Evolutionary conservation across 2,113 vertebrate genomes (phyloP), one percentile per base, ranked within the genome.

Genomic region (Pedionomus torquatus): DNA sequence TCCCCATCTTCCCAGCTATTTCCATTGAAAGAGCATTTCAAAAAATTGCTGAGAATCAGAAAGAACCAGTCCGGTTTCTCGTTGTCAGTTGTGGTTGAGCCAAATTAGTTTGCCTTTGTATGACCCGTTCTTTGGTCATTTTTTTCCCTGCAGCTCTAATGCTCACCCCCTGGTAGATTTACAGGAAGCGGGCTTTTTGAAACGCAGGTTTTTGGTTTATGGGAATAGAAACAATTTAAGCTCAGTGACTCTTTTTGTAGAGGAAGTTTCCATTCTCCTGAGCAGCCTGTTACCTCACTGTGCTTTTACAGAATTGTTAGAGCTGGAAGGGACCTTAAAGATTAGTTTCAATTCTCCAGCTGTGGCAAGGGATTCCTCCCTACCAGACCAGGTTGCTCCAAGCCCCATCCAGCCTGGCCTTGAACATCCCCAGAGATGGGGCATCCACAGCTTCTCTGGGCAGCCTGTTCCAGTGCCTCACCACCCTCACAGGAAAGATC

Each of bases 61-160:
- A 83, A 57, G 60, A 68, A 54, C 7, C 24, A 48, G 43, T 33
- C 64, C 19, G 5, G 23, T 37, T 61, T 64, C 37, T 46, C 24
- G 19, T 12, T 25, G 37, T 80, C 33, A 57, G 0, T 1, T 57
- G 39, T 3, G 21, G 14, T 52, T 0, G 2, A 55, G 13, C 55
- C 15, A 46, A 66, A 63, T 11, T 3, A 18, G 11, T 35, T 55
- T 68, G 18, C 21, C 39, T 66, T 35, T 46, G 9, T 30, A 9
- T 3, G 10, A 69, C 5, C 61, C 1, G 1, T 41, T 7, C 7
- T 39, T 74, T 39, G 51, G 60, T 33, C 3, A 3, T 23, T 74
- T 49, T 48, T 9, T 41, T 78, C 72, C 39, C 49, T 26, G 11
- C 11, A n/a, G 41, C 33, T 39, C 28, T 9, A 51, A 28, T 21